Percentiles rank a stretch among this genome's conserved stretches.
These are phyloP conservation scores for Eutolmus rufibarbis DNA, from an alignment of 2,888 invertebrate genomes.

Conservation along the genomic window DNA sequence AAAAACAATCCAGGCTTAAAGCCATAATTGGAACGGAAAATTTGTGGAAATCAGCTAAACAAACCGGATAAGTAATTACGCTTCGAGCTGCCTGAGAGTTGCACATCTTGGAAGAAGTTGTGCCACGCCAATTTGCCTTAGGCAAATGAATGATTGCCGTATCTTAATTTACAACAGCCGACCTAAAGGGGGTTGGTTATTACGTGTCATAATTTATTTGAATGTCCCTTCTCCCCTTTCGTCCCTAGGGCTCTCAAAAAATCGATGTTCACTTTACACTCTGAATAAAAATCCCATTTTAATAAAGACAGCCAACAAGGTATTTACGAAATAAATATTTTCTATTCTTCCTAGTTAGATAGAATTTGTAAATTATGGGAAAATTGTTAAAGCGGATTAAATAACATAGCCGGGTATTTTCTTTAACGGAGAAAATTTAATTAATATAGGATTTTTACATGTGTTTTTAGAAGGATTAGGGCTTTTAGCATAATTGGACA, in stretches of 20 bases:
- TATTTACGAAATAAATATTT: neutral
- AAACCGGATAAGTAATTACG: neutral
- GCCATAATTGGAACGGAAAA: neutral
- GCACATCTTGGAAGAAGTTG: neutral
- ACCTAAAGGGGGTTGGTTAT: neutral
- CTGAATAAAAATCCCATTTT: neutral
- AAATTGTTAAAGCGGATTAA: neutral
- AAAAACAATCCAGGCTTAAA: neutral
- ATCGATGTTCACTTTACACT: neutral
- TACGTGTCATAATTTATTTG: neutral
- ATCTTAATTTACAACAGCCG: neutral
- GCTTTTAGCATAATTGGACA: neutral
- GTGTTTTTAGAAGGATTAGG: neutral
- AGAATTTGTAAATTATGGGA: neutral
- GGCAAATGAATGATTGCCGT: neutral
- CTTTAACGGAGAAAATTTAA: neutral
- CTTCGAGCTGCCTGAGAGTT: neutral
- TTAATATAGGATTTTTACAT: neutral
- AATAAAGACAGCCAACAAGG: neutral
- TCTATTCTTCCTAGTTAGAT: neutral
- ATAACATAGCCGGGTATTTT: neutral
- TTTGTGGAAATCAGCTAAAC: neutral
- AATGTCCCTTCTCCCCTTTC: neutral
- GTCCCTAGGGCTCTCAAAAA: neutral
- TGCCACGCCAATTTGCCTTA: neutral